These are phyloP conservation scores for Anoura caudifer DNA, from an alignment of 2,113 vertebrate species.

Conservation along the genomic window DNA sequence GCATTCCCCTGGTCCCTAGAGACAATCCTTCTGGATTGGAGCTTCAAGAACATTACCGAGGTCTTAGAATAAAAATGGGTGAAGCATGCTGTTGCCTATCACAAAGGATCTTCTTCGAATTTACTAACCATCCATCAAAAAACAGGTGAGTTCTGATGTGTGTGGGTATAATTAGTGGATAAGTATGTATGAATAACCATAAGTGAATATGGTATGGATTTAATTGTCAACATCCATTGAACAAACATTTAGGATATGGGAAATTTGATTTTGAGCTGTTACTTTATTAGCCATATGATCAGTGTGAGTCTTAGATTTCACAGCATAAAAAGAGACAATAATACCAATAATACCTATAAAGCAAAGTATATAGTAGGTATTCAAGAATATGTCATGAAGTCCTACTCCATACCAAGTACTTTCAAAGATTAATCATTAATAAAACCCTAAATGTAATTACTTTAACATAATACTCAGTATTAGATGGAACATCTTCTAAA, in stretches of 20 bases:
- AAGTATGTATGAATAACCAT: conserved; percentile 33
- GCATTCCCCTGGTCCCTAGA: background rate
- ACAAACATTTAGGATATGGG: conserved; percentile 29
- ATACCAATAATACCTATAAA: background rate
- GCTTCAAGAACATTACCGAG: conserved; percentile 21
- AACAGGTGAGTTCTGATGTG: conserved; percentile 40
- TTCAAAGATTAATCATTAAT: background rate
- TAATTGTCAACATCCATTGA: conserved; percentile 58
- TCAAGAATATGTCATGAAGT: background rate
- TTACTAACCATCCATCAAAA: conserved; percentile 45
- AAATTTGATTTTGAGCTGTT: conserved; percentile 41
- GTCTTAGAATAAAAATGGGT: background rate
- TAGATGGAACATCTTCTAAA: background rate
- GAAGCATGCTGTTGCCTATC: background rate
- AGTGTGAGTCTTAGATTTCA: background rate
- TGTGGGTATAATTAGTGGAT: conserved; percentile 42
- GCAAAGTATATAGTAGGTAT: background rate
- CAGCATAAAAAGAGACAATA: background rate
- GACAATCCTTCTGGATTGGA: background rate
- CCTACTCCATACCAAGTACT: background rate
- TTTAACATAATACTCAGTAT: background rate
- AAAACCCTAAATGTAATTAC: background rate
- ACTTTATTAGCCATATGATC: background rate
- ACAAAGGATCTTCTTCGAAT: conserved; percentile 20
- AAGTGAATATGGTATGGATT: conserved; percentile 59